A percentile compares a stretch with the other conserved stretches of the same genome.
phyloP scores from a whole-genome alignment of 1,140 invertebrate genomes.

The Procambarus virginalis region DNA sequence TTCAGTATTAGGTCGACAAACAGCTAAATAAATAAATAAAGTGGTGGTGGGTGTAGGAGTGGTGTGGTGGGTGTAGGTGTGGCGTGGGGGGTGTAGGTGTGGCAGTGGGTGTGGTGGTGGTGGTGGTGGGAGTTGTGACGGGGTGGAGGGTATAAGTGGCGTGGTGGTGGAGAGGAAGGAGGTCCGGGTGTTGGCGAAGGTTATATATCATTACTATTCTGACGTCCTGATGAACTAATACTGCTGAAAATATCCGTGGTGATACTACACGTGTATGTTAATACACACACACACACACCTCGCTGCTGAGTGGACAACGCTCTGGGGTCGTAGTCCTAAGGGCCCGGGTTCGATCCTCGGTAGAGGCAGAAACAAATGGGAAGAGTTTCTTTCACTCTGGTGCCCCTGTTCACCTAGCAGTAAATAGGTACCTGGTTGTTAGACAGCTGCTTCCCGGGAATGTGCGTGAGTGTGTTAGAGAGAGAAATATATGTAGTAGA shows the following conservation, averaged over 20 bases:
- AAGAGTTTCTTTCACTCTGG: too few species aligned
- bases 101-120: background rate
- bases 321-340: too few species aligned
- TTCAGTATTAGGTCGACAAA: too few species aligned
- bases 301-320: too few species aligned
- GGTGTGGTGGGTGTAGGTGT: background rate
- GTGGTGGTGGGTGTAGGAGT: background rate
- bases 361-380: too few species aligned
- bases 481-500: too few species aligned
- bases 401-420: too few species aligned
- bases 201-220: background rate
- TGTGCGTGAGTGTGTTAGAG: too few species aligned
- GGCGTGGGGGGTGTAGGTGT: background rate
- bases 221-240: background rate
- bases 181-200: background rate
- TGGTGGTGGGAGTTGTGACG: background rate
- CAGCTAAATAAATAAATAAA: too few species aligned
- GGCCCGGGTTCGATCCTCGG: too few species aligned
- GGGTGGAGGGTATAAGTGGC: background rate
- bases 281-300: slow-evolving; percentile 6
- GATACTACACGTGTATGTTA: background rate
- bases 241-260: background rate
- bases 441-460: too few species aligned
- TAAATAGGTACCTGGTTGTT: too few species aligned
- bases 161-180: background rate